Conservation (phyloP, 2,888 invertebrate species). For the Diloba caeruleocephala region DNA sequence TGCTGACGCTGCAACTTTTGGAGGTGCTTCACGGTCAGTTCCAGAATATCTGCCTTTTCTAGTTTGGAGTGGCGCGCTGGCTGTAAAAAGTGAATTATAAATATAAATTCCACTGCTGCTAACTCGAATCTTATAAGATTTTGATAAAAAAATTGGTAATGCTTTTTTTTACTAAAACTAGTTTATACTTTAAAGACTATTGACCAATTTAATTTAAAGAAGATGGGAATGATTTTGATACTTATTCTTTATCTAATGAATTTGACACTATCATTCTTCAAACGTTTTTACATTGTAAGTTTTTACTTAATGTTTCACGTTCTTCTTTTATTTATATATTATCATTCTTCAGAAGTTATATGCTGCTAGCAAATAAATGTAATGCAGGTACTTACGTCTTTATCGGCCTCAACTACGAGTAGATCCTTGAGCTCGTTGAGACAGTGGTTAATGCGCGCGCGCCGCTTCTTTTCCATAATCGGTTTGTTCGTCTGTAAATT, state of each 20-base stretch:
- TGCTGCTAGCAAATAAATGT: not conserved
- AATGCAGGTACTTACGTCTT: slow-evolving; percentile 93
- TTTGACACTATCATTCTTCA: no score
- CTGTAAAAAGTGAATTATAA: slow-evolving; percentile 86
- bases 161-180: no score
- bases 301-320: no score
- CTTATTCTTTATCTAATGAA: no score
- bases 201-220: no score
- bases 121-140: slow-evolving; percentile 46
- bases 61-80: slow-evolving; percentile 97
- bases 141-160: no score
- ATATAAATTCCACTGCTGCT: slow-evolving; percentile 2
- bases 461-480: slow-evolving; percentile 96
- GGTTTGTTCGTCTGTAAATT: slow-evolving; percentile 95
- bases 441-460: slow-evolving; percentile 97
- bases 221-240: no score
- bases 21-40: slow-evolving; percentile 97
- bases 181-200: no score
- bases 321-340: no score
- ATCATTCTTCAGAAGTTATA: not conserved
- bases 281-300: no score
- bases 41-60: slow-evolving; percentile 98
- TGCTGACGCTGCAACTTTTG: slow-evolving; percentile 97
- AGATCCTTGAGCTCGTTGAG: slow-evolving; percentile 96
- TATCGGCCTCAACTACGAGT: slow-evolving; percentile 95